These are phyloP conservation scores for Drosophila anomelani DNA, from an alignment of 2,888 invertebrate species.

Conservation along the genomic window DNA sequence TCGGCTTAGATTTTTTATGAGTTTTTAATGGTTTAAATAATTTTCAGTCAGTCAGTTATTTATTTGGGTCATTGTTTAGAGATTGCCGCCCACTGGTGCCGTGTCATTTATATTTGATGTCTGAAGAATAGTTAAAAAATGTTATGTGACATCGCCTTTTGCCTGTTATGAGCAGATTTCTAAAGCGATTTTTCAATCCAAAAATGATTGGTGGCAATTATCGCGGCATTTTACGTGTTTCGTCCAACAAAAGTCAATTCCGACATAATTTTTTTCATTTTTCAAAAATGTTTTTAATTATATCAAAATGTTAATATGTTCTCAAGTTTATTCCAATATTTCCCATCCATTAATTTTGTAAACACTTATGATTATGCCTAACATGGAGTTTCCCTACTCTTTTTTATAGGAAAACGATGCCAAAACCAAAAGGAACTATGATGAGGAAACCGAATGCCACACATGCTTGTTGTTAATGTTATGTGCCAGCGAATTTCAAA, in stretches of 20 bases:
- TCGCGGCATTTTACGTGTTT: not conserved
- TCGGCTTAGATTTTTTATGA: conserved; percentile 30
- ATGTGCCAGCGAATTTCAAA: conserved; percentile 62
- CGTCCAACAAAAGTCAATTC: not conserved
- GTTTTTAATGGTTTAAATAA: conserved; percentile 51
- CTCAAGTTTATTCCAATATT: not conserved
- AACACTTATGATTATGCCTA: conserved; percentile 10
- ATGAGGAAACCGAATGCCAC: conserved; percentile 65
- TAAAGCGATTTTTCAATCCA: not conserved
- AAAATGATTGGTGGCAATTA: not conserved
- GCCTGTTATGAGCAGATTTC: not conserved
- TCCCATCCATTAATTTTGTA: not conserved
- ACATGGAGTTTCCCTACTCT: not conserved
- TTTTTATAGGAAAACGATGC: conserved; percentile 59
- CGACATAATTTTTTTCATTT: not conserved
- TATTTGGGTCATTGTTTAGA: conserved; percentile 29
- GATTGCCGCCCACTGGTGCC: conserved; percentile 25
- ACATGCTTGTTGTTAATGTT: conserved; percentile 35
- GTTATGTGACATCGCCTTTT: conserved; percentile 1
- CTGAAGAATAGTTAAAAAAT: not conserved
- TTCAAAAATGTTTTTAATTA: not conserved
- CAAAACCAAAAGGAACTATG: conserved; percentile 42
- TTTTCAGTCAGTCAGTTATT: conserved; percentile 28
- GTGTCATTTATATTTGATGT: conserved; percentile 11
- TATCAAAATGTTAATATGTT: not conserved